Evolutionary conservation across 2,888 invertebrate species (phyloP).

Genomic region (Eupithecia subfuscata): DNA sequence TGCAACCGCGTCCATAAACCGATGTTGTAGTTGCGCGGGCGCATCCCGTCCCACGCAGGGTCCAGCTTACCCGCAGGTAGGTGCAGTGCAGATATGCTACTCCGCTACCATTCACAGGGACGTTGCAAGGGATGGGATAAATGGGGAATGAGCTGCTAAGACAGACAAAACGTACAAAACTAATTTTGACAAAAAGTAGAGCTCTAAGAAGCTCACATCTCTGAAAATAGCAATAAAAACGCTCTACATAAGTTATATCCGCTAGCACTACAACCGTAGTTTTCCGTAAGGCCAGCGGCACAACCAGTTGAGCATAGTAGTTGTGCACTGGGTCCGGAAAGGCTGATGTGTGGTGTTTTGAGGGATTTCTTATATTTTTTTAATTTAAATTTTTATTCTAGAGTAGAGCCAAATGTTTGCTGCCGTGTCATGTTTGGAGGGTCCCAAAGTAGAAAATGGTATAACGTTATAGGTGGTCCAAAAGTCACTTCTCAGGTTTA

Average conservation of each 20-base stretch:
- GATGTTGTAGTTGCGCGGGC: constrained; percentile 20
- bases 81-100: constrained; percentile 30
- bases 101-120: constrained; percentile 18
- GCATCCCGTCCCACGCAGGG: constrained; percentile 28
- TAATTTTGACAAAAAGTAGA: too few relatives aligned
- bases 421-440: not conserved
- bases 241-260: too few relatives aligned
- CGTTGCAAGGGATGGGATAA: not conserved
- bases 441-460: not conserved
- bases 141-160: not conserved
- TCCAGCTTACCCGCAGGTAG: constrained; percentile 30
- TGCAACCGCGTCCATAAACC: constrained; percentile 20
- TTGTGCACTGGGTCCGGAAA: too few relatives aligned
- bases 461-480: not conserved
- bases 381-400: not conserved
- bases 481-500: not conserved
- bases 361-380: not conserved
- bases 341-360: not conserved
- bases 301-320: too few relatives aligned
- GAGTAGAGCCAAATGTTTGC: not conserved
- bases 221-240: too few relatives aligned
- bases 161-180: too few relatives aligned
- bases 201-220: too few relatives aligned
- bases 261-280: too few relatives aligned
- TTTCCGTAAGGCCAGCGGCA: too few relatives aligned